A percentile compares a stretch with the other conserved stretches of the same genome.
Evolutionary conservation across 2,888 invertebrate species (phyloP).

Genomic region (Agonopterix arenella): DNA sequence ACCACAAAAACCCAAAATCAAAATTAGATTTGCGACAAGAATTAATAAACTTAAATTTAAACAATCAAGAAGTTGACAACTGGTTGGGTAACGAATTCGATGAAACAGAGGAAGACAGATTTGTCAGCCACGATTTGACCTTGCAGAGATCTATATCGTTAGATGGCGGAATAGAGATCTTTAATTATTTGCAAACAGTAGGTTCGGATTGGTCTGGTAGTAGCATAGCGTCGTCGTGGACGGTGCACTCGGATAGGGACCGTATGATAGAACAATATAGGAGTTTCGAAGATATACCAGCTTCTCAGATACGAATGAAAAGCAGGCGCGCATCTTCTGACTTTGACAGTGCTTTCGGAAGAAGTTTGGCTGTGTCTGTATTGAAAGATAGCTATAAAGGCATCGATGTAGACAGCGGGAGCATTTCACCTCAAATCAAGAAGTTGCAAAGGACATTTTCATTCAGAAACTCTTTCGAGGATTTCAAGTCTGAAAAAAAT

Average conservation of each 20-base stretch:
- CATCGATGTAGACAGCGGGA: slow-evolving; percentile 31
- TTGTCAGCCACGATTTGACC: slow-evolving; percentile 45
- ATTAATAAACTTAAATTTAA: slow-evolving; percentile 45
- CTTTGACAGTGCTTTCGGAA: slow-evolving; percentile 28
- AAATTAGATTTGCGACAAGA: slow-evolving; percentile 57
- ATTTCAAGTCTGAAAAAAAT: slow-evolving; percentile 29
- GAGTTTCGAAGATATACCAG: slow-evolving; percentile 63
- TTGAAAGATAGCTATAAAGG: slow-evolving; percentile 53
- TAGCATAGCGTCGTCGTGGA: slow-evolving; percentile 47
- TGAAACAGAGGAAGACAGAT: slow-evolving; percentile 27
- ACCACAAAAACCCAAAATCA: slow-evolving; percentile 29
- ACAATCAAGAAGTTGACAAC: slow-evolving; percentile 41
- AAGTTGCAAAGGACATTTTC: slow-evolving; percentile 53
- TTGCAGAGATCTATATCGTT: slow-evolving; percentile 57
- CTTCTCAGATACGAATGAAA: slow-evolving; percentile 55
- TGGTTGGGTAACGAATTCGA: slow-evolving; percentile 58
- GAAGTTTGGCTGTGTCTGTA: slow-evolving; percentile 39
- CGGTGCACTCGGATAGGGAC: slow-evolving; percentile 36
- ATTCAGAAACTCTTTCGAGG: slow-evolving; percentile 35
- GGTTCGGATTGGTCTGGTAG: slow-evolving; percentile 43
- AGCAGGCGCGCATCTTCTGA: slow-evolving; percentile 61
- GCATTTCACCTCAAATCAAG: slow-evolving; percentile 47
- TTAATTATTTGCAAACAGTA: slow-evolving; percentile 47
- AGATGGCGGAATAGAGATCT: slow-evolving; percentile 56
- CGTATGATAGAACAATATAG: slow-evolving; percentile 36